These are phyloP conservation scores for Gorsachius goisagi DNA, from an alignment of 2,113 vertebrate genomes.

Conservation along the genomic window DNA sequence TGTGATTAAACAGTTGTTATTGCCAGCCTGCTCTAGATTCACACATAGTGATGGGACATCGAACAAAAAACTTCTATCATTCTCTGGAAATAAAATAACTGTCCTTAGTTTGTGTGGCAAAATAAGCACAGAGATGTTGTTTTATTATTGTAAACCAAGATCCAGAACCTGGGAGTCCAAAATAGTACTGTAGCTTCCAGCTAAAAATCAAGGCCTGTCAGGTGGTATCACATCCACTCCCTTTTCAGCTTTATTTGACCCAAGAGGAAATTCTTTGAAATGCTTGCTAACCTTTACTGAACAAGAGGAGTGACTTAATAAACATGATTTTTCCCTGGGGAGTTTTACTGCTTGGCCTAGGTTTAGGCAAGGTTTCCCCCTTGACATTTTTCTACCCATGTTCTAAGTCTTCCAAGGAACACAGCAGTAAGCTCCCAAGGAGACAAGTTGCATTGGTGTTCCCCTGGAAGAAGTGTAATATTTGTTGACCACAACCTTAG, in stretches of 20 bases:
- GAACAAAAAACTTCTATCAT: neutral
- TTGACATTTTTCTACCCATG: constrained; percentile 53
- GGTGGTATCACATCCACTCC: neutral
- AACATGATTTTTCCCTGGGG: constrained; percentile 1
- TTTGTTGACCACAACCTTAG: neutral
- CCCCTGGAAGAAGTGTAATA: constrained; percentile 2
- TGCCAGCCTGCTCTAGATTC: neutral
- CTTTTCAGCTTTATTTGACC: constrained; percentile 16
- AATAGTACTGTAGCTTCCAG: neutral
- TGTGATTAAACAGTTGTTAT: neutral
- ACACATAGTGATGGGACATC: neutral
- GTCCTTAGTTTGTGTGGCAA: neutral
- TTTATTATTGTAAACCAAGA: neutral
- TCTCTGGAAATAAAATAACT: neutral
- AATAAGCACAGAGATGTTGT: neutral
- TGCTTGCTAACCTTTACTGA: constrained; percentile 58
- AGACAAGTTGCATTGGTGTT: constrained; percentile 1
- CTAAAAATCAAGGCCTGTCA: constrained; percentile 42
- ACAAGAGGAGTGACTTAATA: constrained; percentile 5
- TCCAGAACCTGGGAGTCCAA: neutral
- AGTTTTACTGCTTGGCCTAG: constrained; percentile 18
- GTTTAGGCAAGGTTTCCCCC: constrained; percentile 7
- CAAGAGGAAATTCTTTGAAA: neutral
- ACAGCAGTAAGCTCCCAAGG: neutral
- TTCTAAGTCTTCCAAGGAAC: constrained; percentile 41